These are phyloP conservation scores for Lottia scabra DNA, from an alignment of 2,888 invertebrate genomes.

Conservation along the genomic window DNA sequence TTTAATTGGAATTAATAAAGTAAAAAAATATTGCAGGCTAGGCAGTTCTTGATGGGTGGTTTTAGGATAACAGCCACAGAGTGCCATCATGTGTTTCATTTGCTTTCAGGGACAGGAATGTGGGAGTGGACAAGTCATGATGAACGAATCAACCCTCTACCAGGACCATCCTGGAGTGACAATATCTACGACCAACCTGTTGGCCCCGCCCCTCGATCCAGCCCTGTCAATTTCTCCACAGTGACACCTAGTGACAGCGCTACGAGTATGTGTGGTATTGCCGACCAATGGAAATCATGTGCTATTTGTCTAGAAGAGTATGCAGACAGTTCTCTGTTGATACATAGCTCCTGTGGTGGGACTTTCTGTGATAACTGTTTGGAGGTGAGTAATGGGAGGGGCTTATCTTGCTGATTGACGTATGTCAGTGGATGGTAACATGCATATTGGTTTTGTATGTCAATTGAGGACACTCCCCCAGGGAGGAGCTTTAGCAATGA, in stretches of 20 bases:
- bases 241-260: not conserved
- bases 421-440: too few species aligned
- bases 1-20: too few species aligned
- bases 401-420: too few species aligned
- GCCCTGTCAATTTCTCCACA: not conserved
- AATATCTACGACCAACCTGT: not conserved
- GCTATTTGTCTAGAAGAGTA: constrained; percentile 76
- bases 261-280: constrained; percentile 7
- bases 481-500: not conserved
- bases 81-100: not conserved
- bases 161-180: not conserved
- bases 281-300: constrained; percentile 69
- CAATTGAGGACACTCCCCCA: too few species aligned
- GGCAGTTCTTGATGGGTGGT: too few species aligned
- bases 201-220: not conserved
- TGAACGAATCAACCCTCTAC: not conserved
- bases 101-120: constrained; percentile 38
- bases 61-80: not conserved
- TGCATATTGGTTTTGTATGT: too few species aligned
- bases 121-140: constrained; percentile 35
- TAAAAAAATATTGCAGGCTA: too few species aligned
- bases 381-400: constrained; percentile 69
- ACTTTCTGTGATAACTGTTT: constrained; percentile 75
- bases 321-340: constrained; percentile 72
- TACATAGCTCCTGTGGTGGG: constrained; percentile 74